These are phyloP conservation scores for Triops longicaudatus DNA, from an alignment of 1,140 invertebrate species.

Conservation along the genomic window DNA sequence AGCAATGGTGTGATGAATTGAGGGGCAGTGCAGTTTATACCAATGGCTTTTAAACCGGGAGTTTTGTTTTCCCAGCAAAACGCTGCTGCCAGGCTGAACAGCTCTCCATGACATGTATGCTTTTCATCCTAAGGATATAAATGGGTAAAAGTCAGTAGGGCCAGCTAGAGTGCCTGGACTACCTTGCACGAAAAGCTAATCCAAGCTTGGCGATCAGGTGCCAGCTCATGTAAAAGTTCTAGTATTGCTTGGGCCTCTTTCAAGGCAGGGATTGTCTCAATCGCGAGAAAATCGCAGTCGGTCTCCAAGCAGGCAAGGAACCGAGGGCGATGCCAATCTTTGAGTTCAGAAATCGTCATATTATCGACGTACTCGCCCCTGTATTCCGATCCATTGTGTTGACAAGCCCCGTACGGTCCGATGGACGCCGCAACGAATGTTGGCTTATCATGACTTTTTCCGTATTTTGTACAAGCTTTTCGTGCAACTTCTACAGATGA, in stretches of 20 bases:
- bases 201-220: constrained; percentile 64
- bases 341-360: constrained; percentile 55
- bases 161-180: constrained; percentile 30
- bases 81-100: constrained; percentile 52
- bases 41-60: constrained; percentile 64
- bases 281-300: constrained; percentile 69
- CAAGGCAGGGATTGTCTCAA: constrained; percentile 81
- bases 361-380: constrained; percentile 66
- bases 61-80: constrained; percentile 54
- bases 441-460: constrained; percentile 13
- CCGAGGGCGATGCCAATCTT: constrained; percentile 69
- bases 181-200: constrained; percentile 75
- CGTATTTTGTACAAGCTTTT: constrained; percentile 43
- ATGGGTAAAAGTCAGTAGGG: constrained; percentile 13
- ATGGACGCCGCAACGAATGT: constrained; percentile 69
- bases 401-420: constrained; percentile 78
- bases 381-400: constrained; percentile 85
- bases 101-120: constrained; percentile 62
- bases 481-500: constrained; percentile 59
- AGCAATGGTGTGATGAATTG: constrained; percentile 49
- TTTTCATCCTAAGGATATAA: constrained; percentile 49
- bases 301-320: constrained; percentile 63
- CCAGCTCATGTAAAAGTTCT: constrained; percentile 58
- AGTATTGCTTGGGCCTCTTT: constrained; percentile 72
- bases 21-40: constrained; percentile 75